These are phyloP conservation scores for Rattus rattus DNA, from an alignment of 2,113 vertebrate genomes.

Conservation along the genomic window DNA sequence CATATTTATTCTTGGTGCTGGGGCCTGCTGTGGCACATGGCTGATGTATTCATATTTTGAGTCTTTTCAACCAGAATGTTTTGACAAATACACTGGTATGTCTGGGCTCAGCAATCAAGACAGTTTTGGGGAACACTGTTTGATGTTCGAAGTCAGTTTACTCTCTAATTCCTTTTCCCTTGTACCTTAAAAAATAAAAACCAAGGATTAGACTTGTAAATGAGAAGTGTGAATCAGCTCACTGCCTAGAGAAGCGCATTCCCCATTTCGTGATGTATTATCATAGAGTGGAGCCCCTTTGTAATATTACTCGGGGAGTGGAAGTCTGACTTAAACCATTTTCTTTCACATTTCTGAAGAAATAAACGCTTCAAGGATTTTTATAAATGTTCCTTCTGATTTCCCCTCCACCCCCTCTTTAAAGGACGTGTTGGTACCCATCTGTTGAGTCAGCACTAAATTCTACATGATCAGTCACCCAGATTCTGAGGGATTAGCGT, in stretches of 20 bases:
- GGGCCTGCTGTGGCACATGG: not conserved
- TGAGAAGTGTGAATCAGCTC: not conserved
- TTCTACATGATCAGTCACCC: not conserved
- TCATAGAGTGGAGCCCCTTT: not conserved
- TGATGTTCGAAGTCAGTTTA: not conserved
- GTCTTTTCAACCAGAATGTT: not conserved
- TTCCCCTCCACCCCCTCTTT: not conserved
- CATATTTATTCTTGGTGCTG: not conserved
- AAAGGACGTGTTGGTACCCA: not conserved
- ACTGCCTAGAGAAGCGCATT: not conserved
- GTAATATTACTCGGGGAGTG: not conserved
- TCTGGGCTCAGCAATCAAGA: not conserved
- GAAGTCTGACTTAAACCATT: not conserved
- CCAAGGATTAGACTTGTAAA: not conserved
- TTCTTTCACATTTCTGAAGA: not conserved
- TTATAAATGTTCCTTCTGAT: not conserved
- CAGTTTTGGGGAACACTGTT: not conserved
- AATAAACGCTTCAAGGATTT: not conserved
- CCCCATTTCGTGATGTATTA: not conserved
- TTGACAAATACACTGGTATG: not conserved
- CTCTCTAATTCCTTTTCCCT: not conserved
- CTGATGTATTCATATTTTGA: not conserved
- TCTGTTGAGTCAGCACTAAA: slow-evolving; percentile 49
- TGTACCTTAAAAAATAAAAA: not conserved
- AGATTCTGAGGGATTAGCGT: slow-evolving; percentile 18